Evolutionary conservation across 2,888 invertebrate species (phyloP), one percentile per base, ranked within the genome.

Genomic region (Chalcis sispes): DNA sequence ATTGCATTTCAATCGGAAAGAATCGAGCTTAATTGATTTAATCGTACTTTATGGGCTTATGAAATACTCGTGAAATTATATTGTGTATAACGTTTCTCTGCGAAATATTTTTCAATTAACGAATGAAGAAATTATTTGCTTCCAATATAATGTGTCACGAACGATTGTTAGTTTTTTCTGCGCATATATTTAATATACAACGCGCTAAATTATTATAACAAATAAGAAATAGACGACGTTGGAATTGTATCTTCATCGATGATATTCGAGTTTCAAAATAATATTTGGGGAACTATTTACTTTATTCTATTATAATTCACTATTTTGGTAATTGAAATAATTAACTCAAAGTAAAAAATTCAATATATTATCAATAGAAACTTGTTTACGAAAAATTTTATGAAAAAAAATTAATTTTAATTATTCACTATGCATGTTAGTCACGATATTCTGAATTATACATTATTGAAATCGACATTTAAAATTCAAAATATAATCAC

Each of bases 11-110:
- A 8, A 36, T 58, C 29, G 58, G 15, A 13, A 29, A 50, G 50
- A 61, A 62, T 58, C n/a, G 40, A 48, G 20, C 50, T 52, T 56
- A 66, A 65, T 71, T 66, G 66, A 75, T 72, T 73, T 71, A 71
- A 75, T 65, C 46, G 54, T 75, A 7, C 36, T 75, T 75, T 70
- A 65, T 29, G 59, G 36, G 65, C 50, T 54, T 23, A 20, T n/a
- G 25, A 40, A 7, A 8, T 15, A 23, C 48, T 18, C 32, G 15
- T 27, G 50, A 36, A 50, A 66, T 46, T 54, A 15, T 69, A 46
- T 15, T 62, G 8, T 42, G 15, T 42, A 42, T 42, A 42, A 42
- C 15, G 2, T n/a, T 46, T 73, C n/a, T 1, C 42, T 25, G n/a
- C 25, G 48, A 13, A 18, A 40, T n/a, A 56, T 15, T 50, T 70